Evolutionary conservation across 2,888 invertebrate genomes (phyloP).

Genomic region (Lithophane semibrunnea): DNA sequence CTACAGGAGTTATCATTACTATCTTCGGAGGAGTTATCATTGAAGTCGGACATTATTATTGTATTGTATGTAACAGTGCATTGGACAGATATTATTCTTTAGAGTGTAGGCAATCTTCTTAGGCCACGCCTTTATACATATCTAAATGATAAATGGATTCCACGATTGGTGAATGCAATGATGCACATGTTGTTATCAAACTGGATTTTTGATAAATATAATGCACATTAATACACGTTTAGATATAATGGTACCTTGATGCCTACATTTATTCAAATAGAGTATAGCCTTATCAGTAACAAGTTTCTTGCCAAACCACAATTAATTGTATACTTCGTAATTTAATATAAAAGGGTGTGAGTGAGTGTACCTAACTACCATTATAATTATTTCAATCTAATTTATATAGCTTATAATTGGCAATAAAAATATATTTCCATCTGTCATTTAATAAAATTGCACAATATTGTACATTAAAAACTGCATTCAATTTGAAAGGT

Average conservation of each 20-base stretch:
- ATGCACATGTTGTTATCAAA: not conserved
- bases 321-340: not conserved
- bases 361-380: not conserved
- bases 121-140: not conserved
- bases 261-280: not conserved
- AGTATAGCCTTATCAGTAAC: not conserved
- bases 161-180: conserved; percentile 9
- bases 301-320: not conserved
- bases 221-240: not conserved
- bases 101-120: not conserved
- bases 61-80: not conserved
- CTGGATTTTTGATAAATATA: conserved; percentile 1
- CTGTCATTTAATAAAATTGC: conserved; percentile 65
- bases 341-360: not conserved
- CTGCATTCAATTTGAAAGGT: conserved; percentile 32
- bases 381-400: no score
- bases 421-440: conserved; percentile 24
- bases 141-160: not conserved
- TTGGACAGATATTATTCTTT: not conserved
- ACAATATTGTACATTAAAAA: conserved; percentile 57
- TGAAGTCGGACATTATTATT: not conserved
- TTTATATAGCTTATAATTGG: not conserved
- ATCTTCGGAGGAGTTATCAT: conserved; percentile 23
- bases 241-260: not conserved
- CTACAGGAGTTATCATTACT: conserved; percentile 10